Evolutionary conservation across 2,888 invertebrate species (phyloP), one percentile per base, ranked within the genome.

Genomic region (Cataglyphis cursor): DNA sequence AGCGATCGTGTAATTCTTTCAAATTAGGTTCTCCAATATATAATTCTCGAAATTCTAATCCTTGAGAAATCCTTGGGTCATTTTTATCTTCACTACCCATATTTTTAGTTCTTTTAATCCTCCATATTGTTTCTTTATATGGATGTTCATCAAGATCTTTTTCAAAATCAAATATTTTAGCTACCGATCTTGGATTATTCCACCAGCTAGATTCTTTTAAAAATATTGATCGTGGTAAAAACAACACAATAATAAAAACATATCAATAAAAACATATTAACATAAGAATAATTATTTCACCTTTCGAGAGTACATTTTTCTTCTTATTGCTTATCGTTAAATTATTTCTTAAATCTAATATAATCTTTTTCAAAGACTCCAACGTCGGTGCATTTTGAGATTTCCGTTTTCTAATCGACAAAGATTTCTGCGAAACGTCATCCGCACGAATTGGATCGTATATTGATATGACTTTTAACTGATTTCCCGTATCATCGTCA

Each of bases 321-420:
- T 65, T 72, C 28, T 80, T 83, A 18, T 82, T 84, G 1, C 41
- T 44, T 28, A 85, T 81, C n/a, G 83, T 81, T 38, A 92, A 80
- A 74, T 86, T 92, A 38, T 89, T 87, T 38, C 75, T 90, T 61
- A 92, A 70, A 65, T 92, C 87, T 41, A 92, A 66, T 31, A 93
- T 81, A 28, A 88, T 91, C 73, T 89, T 85, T 48, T 90, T 92
- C 38, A 93, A 82, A 12, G 92, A 88, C 15, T 90, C 92, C 24
- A 93, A 80, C 8, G 92, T 88, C 24, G 76, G 12, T 8, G 21
- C 18, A 48, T 28, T 72, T 80, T 38, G 51, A 3, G 38, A 44
- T 21, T 54, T 81, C 9, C 3, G 21, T 44, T 62, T 41, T 31
- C 1, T 66, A 12, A 54, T 48, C 31, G 12, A 9, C 10, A 24